Percentiles rank a stretch among this genome's conserved stretches.
These are phyloP conservation scores for Kobus ellipsiprymnus DNA, from an alignment of 2,113 vertebrate genomes.

Conservation along the genomic window DNA sequence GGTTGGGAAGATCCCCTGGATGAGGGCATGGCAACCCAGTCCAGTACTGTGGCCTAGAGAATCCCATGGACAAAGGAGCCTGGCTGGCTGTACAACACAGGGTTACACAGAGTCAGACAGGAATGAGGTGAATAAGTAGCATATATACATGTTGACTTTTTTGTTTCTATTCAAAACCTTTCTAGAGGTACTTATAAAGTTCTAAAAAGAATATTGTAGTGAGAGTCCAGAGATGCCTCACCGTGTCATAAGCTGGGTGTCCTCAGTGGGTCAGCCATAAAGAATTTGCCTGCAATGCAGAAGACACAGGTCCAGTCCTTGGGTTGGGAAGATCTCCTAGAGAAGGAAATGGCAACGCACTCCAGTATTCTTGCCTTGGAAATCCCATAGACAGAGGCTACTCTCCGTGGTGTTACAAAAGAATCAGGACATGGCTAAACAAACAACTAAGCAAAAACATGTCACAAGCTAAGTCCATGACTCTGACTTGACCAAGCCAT, in stretches of 20 bases:
- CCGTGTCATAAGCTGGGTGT: background rate
- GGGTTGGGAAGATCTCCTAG: background rate
- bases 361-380: background rate
- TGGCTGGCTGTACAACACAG: background rate
- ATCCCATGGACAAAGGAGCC: background rate
- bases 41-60: background rate
- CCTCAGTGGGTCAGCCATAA: background rate
- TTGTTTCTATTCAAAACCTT: background rate
- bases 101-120: background rate
- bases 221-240: background rate
- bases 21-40: background rate
- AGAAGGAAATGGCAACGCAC: background rate
- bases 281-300: background rate
- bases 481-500: background rate
- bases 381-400: background rate
- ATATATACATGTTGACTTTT: background rate
- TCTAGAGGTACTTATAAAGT: background rate
- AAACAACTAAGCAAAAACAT: background rate
- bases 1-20: background rate
- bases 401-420: background rate
- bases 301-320: background rate
- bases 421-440: background rate
- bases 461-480: background rate
- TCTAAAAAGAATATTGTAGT: background rate
- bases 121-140: background rate